Evolutionary conservation across 2,888 invertebrate species (phyloP).

Genomic region (Laspeyria flexula): DNA sequence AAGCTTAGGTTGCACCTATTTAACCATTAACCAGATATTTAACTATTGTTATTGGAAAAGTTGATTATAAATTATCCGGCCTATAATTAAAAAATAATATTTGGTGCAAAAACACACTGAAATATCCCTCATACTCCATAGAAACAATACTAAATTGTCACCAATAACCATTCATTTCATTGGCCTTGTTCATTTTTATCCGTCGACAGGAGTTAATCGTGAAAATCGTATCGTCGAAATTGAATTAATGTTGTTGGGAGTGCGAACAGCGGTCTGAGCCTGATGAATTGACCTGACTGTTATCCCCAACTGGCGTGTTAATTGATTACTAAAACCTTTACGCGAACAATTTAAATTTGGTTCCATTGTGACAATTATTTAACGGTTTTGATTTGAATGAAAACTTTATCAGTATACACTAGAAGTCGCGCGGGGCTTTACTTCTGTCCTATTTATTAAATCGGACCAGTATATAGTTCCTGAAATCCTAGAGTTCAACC

Average conservation of each 20-base stretch:
- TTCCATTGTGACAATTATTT: conserved; percentile 2
- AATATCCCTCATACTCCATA: too few species aligned
- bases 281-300: conserved; percentile 30
- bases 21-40: too few species aligned
- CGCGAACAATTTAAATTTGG: conserved; percentile 15
- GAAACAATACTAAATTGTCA: background rate
- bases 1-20: too few species aligned
- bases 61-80: too few species aligned
- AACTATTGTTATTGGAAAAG: too few species aligned
- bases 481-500: too few species aligned
- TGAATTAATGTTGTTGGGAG: conserved; percentile 48
- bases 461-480: too few species aligned
- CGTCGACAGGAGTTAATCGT: conserved; percentile 22
- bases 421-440: too few species aligned
- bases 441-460: too few species aligned
- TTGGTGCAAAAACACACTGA: too few species aligned
- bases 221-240: conserved; percentile 37
- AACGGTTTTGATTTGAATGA: background rate
- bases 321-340: conserved; percentile 29
- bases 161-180: conserved; percentile 1
- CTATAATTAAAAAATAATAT: too few species aligned
- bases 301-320: conserved; percentile 11
- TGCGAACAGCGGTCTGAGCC: conserved; percentile 26
- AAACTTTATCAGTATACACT: too few species aligned
- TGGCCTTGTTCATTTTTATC: conserved; percentile 9